Evolutionary conservation across 2,888 invertebrate species (phyloP).

Genomic region (Orthosia gracilis): DNA sequence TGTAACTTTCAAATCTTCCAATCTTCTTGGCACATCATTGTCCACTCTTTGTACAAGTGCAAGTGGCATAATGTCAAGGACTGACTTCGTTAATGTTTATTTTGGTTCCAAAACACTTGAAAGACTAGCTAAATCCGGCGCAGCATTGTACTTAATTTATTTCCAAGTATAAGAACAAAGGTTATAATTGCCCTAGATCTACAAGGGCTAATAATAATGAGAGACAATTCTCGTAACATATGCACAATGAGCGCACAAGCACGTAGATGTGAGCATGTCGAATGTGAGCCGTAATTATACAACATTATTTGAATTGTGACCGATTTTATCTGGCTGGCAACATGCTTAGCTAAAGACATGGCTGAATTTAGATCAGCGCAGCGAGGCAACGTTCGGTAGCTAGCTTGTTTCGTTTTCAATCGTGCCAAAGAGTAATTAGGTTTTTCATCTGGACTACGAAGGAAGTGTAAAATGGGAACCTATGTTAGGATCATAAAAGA

Average conservation of each 20-base stretch:
- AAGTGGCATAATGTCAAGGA: neutral
- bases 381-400: too few relatives aligned
- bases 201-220: constrained; percentile 56
- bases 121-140: neutral
- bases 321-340: constrained; percentile 34
- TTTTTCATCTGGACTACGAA: neutral
- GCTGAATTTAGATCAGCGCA: too few relatives aligned
- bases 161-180: constrained; percentile 19
- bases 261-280: constrained; percentile 40
- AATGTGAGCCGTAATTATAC: constrained; percentile 38
- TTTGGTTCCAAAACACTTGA: too few relatives aligned
- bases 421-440: too few relatives aligned
- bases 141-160: neutral
- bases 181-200: constrained; percentile 59
- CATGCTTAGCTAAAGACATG: neutral
- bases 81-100: neutral
- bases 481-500: too few relatives aligned
- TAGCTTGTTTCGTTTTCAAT: too few relatives aligned
- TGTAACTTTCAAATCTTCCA: neutral
- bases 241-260: constrained; percentile 49
- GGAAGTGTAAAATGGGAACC: too few relatives aligned
- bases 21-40: neutral
- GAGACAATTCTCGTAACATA: constrained; percentile 51
- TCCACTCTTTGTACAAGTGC: neutral
- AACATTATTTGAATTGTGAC: constrained; percentile 38